Conservation (phyloP, 92 coral and sea anemone genomes). For the Heliopora coerulea region DNA sequence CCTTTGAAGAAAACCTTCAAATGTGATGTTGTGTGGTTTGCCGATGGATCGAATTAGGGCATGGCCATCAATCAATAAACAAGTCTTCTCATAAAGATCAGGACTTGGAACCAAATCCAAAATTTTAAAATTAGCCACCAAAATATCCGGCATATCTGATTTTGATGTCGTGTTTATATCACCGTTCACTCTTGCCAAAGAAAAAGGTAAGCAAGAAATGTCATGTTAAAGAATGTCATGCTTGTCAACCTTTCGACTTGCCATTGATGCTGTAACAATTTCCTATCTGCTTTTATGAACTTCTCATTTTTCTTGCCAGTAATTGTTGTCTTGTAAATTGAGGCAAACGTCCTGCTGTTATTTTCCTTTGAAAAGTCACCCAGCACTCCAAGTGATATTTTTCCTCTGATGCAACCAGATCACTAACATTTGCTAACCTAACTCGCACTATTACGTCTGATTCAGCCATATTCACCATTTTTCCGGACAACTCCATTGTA, state of each 20-base stretch:
- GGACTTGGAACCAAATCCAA: neutral
- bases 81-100: neutral
- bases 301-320: no score
- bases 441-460: slow-evolving; percentile 1
- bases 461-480: neutral
- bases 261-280: slow-evolving; percentile 14
- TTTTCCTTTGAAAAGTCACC: slow-evolving; percentile 1
- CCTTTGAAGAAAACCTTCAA: slow-evolving; percentile 3
- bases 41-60: slow-evolving; percentile 19
- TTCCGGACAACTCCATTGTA: slow-evolving; percentile 2
- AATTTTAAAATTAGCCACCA: neutral
- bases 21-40: slow-evolving; percentile 18
- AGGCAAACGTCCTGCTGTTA: no score
- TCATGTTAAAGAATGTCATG: slow-evolving; percentile 14
- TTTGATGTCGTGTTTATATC: slow-evolving; percentile 17
- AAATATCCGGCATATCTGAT: slow-evolving; percentile 7
- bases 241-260: slow-evolving; percentile 7
- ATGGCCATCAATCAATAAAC: slow-evolving; percentile 29
- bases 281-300: neutral
- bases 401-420: slow-evolving; percentile 13
- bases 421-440: slow-evolving; percentile 17
- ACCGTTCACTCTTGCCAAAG: slow-evolving; percentile 18
- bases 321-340: no score
- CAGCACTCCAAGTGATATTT: slow-evolving; percentile 9
- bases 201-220: slow-evolving; percentile 10